Conservation (phyloP, 2,888 invertebrate species). For the Synergus japonicus region DNA sequence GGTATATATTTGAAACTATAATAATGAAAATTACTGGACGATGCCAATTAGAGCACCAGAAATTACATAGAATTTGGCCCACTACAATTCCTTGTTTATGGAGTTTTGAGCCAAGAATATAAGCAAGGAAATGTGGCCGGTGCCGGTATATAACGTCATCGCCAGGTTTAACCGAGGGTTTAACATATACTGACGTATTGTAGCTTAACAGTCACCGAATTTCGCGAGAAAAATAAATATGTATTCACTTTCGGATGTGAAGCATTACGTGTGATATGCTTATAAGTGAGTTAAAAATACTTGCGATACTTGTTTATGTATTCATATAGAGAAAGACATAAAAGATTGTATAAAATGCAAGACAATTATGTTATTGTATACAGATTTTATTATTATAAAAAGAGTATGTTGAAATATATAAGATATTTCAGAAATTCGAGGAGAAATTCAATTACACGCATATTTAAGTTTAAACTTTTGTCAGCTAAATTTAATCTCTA, state of each 20-base stretch:
- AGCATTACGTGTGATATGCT: not conserved
- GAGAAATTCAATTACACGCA: no score
- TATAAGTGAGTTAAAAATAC: conserved; percentile 16
- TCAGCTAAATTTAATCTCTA: not conserved
- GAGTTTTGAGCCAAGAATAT: conserved; percentile 21
- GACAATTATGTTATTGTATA: no score
- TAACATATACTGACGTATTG: conserved; percentile 3
- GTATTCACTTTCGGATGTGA: not conserved
- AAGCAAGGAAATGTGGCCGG: conserved; percentile 1
- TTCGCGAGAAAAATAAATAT: not conserved
- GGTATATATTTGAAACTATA: no score
- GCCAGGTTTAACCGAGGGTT: not conserved
- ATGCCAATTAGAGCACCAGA: not conserved
- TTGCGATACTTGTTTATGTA: not conserved
- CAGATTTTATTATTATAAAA: no score
- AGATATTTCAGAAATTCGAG: no score
- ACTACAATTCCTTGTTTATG: conserved; percentile 5
- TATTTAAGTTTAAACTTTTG: not conserved
- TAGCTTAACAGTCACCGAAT: conserved; percentile 2
- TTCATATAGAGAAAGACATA: no score
- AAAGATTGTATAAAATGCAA: no score
- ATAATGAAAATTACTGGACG: no score
- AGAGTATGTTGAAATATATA: no score
- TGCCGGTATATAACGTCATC: conserved; percentile 9
- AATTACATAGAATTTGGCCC: not conserved